Evolutionary conservation across 2,113 vertebrate species (phyloP), one percentile per base, ranked within the genome.

Genomic region (Phaethornis superciliosus): DNA sequence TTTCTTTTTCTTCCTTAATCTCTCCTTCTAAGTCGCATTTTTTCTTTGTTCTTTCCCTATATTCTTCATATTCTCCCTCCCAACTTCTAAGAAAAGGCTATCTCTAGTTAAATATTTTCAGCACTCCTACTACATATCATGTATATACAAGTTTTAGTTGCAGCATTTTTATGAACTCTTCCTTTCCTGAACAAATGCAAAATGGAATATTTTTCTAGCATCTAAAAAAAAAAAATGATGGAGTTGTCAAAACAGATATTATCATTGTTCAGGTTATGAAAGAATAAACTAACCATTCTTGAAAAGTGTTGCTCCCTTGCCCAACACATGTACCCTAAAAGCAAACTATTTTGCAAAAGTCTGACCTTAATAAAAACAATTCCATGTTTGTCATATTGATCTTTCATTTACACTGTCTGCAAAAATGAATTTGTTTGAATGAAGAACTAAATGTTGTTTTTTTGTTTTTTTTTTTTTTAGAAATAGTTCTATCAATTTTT

Each of bases 31-130:
- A 0, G 1, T 83, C 81, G 93, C 40, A 0, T 85, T 83, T 92
- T 94, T 72, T 72, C 83, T 93, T 96, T 97, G 88, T 97, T 96
- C 90, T 89, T 76, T 87, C 71, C 70, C 78, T 78, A 22, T 81
- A 20, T 85, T 82, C 67, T 56, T 80, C 71, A 35, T 71, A 63
- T 56, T 78, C 46, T 80, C 56, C 37, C 35, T 72, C 88, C 22
- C 42, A 84, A 69, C 75, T 67, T 23, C 70, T 60, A 77, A 27
- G 27, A 76, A 76, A 85, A 93, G 6, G 26, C 49, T 54, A 21
- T 46, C n/a, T 81, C 51, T 46, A 47, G 30, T 76, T 40, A 82
- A 75, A 82, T 78, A 81, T 32, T 81, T 62, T 62, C 55, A 83
- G 51, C 49, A 49, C 77, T 71, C 27, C 28, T 76, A 22, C 54